Conservation (phyloP, 1,140 invertebrate genomes). For the Bombus turneri region DNA sequence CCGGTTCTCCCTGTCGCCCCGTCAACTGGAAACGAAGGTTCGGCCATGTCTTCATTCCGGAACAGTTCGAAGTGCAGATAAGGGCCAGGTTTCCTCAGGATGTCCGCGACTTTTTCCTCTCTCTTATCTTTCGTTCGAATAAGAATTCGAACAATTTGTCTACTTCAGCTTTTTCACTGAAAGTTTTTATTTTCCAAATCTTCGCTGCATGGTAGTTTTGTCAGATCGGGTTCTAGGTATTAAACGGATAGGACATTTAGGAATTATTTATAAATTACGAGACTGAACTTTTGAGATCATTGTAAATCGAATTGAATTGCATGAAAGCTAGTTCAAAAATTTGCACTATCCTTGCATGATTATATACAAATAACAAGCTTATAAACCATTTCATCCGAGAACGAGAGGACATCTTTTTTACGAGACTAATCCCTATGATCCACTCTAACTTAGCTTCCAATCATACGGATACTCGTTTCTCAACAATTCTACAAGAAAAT, state of each 20-base stretch:
- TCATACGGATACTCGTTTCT: background rate
- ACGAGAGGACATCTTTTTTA: too few relatives aligned
- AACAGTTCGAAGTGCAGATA: slow-evolving; percentile 35
- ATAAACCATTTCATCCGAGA: too few relatives aligned
- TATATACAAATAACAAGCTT: too few relatives aligned
- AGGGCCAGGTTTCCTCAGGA: slow-evolving; percentile 21
- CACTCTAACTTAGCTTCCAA: background rate
- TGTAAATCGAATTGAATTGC: too few relatives aligned
- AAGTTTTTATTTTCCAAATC: background rate
- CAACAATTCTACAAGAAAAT: background rate
- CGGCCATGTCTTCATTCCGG: slow-evolving; percentile 23
- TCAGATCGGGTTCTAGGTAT: too few relatives aligned
- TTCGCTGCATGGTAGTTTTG: background rate
- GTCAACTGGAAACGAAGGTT: slow-evolving; percentile 41
- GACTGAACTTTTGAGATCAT: too few relatives aligned
- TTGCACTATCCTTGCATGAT: too few relatives aligned
- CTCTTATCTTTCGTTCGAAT: background rate
- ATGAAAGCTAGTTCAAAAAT: too few relatives aligned
- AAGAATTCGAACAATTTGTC: background rate
- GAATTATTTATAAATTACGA: too few relatives aligned
- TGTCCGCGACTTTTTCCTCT: background rate
- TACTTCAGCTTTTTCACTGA: background rate
- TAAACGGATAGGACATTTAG: too few relatives aligned
- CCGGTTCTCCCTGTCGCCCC: background rate
- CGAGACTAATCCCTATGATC: too few relatives aligned